Evolutionary conservation across 1,140 invertebrate genomes (phyloP), one percentile per base, ranked within the genome.

Genomic region (Chymomyza costata): DNA sequence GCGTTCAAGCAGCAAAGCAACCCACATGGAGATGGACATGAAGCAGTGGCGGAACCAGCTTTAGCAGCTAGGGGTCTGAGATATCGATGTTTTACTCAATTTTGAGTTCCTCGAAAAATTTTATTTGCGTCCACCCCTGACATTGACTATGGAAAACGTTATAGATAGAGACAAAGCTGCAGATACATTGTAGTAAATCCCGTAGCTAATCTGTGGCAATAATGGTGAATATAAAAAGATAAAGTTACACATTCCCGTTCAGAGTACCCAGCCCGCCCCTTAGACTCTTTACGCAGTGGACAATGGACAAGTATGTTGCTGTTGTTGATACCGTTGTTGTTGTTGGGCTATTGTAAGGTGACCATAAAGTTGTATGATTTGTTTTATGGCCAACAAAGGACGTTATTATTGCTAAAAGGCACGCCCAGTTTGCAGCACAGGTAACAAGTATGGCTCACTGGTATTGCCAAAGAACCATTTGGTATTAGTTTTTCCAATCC

Each of bases 321-420:
- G 13, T 18, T 31, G 28, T 10, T 50, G 48, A 10, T 10, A 28
- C 10, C 25, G 40, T 10, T 17, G 40, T 18, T 2, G 14, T n/a
- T 13, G 16, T 6, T 18, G 21, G 19, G 7, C 14, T 54, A 6
- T 45, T 47, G 59, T 49, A 71, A 80, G 73, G 63, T 68, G 73
- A 71, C 67, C 73, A 80, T 80, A 80, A 80, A 80, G 69, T 82
- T 73, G 69, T 78, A 82, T 82, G 78, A 82, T 82, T 82, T 82
- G 78, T 82, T 82, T 82, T 82, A 82, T 82, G 67, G 67, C 60
- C 70, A 59, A 60, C 78, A 49, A 62, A 66, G 78, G 78, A 82
- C 71, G 71, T 78, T 78, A 82, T 82, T 82, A 82, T 71, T 74
- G 74, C 69, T 80, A 81, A 81, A 55, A 63, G 74, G 58, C 76